A percentile compares a stretch with the other conserved stretches of the same genome.
Evolutionary conservation across 2,888 invertebrate genomes (phyloP).

Genomic region (Ichneumoninae sp.): DNA sequence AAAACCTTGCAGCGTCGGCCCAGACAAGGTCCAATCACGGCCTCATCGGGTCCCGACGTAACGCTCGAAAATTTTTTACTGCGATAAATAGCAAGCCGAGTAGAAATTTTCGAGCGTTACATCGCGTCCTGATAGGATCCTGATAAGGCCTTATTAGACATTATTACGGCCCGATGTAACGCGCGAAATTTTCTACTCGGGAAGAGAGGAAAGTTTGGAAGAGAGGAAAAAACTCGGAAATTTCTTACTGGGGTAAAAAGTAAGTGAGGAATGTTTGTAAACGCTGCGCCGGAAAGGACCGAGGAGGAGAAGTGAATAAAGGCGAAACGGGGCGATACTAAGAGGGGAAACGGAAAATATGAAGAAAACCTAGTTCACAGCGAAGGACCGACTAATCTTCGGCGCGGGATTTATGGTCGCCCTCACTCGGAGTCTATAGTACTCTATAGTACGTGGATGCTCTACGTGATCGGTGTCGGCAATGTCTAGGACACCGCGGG

Average conservation of each 20-base stretch:
- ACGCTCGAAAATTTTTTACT: too few relatives aligned
- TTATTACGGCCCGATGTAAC: background rate
- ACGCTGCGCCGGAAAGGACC: background rate
- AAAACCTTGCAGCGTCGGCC: too few relatives aligned
- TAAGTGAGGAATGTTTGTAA: background rate
- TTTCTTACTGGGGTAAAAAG: too few relatives aligned
- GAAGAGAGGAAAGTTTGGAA: too few relatives aligned
- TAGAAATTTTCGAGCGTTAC: too few relatives aligned
- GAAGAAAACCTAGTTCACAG: constrained; percentile 68
- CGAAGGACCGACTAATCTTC: constrained; percentile 70
- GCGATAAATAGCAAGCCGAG: too few relatives aligned
- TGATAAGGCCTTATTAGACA: too few relatives aligned
- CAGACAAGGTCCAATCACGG: background rate
- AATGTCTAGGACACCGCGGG: constrained; percentile 56
- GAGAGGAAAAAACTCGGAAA: too few relatives aligned
- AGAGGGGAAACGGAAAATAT: constrained; percentile 24
- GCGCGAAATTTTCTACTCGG: too few relatives aligned
- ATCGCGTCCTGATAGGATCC: too few relatives aligned
- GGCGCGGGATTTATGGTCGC: constrained; percentile 74
- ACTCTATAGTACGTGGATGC: constrained; percentile 70
- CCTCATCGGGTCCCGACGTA: background rate
- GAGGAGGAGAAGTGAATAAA: background rate
- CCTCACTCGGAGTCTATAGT: constrained; percentile 50
- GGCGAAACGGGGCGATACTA: constrained; percentile 13
- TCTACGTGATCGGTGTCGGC: constrained; percentile 75